Evolutionary conservation across 2,113 vertebrate genomes (phyloP).

Genomic region (Boulengeromyrus knoepffleri): DNA sequence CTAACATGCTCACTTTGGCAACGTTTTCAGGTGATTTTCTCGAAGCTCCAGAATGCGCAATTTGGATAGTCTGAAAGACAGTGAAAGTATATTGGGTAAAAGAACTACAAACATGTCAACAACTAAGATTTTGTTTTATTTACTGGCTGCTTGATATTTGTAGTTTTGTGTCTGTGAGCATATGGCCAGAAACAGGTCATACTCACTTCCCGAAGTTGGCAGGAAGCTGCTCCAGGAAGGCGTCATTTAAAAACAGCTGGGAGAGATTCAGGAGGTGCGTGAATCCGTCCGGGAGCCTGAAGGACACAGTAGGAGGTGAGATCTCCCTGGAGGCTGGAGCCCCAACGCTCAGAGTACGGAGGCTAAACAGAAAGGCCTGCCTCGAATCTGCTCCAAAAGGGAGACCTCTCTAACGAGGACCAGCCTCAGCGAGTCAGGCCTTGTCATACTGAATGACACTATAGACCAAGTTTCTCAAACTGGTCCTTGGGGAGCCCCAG

Average conservation of each 20-base stretch:
- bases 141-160: background rate
- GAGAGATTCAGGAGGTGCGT: conserved; percentile 97
- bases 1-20: conserved; percentile 91
- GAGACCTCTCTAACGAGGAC: background rate
- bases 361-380: no score
- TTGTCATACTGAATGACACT: background rate
- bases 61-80: conserved; percentile 80
- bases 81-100: background rate
- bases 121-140: background rate
- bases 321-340: conserved; percentile 13
- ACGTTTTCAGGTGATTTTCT: conserved; percentile 98
- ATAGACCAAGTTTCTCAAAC: background rate
- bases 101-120: background rate
- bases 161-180: background rate
- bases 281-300: conserved; percentile 94
- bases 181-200: background rate
- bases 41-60: conserved; percentile 94
- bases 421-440: background rate
- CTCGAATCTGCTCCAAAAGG: background rate
- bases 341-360: background rate
- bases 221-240: conserved; percentile 97
- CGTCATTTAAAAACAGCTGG: conserved; percentile 98
- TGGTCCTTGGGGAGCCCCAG: background rate
- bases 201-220: conserved; percentile 98
- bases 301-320: conserved; percentile 36